Percentiles rank a stretch among this genome's conserved stretches.
phyloP scores from a whole-genome alignment of 2,888 invertebrate species.

The Conchocele bisecta region DNA sequence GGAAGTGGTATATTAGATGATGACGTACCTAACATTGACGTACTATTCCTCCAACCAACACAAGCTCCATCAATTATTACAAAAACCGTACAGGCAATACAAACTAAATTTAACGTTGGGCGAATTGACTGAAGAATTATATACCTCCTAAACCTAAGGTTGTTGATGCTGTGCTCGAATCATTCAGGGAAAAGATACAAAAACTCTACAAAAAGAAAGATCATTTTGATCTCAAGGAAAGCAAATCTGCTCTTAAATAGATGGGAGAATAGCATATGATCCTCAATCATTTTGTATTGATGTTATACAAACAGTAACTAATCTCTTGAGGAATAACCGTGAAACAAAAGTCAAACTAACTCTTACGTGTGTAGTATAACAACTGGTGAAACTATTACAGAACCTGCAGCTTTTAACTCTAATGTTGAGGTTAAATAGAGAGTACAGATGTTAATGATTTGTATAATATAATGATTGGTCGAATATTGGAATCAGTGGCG shows the following conservation, averaged over 20 bases:
- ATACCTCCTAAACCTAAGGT: too few relatives aligned
- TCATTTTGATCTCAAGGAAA: too few relatives aligned
- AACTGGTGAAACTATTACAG: neutral
- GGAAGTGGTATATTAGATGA: too few relatives aligned
- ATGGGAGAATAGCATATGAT: neutral
- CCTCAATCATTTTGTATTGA: neutral
- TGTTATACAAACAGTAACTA: neutral
- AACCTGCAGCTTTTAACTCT: conserved; percentile 18
- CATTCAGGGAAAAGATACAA: too few relatives aligned
- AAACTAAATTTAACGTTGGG: too few relatives aligned
- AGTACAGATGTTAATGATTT: conserved; percentile 20
- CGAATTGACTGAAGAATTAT: too few relatives aligned
- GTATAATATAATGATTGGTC: conserved; percentile 11
- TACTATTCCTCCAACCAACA: too few relatives aligned
- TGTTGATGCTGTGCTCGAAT: too few relatives aligned
- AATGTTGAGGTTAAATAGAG: conserved; percentile 21
- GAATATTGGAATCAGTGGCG: conserved; percentile 12
- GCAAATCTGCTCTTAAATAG: neutral
- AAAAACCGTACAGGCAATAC: too few relatives aligned
- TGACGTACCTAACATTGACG: too few relatives aligned
- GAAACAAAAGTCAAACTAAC: neutral
- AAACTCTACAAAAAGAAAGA: too few relatives aligned
- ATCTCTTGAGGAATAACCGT: neutral
- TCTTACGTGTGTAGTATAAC: neutral
- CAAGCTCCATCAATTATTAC: too few relatives aligned